Conservation (phyloP, 1,140 invertebrate genomes). For the Arctopsyche grandis region DNA sequence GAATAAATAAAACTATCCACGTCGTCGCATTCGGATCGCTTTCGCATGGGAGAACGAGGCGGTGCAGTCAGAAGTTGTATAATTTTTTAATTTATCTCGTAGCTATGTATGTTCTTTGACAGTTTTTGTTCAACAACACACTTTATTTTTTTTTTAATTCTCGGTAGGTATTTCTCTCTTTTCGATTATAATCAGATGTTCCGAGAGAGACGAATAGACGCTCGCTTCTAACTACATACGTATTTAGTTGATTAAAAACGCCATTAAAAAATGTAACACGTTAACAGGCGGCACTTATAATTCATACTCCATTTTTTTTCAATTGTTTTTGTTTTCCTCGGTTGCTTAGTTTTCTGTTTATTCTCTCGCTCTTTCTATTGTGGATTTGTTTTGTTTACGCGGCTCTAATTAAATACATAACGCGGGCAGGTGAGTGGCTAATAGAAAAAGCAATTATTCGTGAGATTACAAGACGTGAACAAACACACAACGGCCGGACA, state of each 20-base stretch:
- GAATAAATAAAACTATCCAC: neutral
- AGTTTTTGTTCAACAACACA: conserved; percentile 44
- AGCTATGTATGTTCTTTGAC: conserved; percentile 47
- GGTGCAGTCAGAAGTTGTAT: conserved; percentile 50
- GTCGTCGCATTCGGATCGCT: neutral
- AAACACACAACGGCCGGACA: conserved; percentile 33
- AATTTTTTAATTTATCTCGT: conserved; percentile 54
- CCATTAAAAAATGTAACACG: conserved; percentile 47
- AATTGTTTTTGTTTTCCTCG: neutral
- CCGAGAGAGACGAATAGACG: neutral
- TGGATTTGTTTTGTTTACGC: neutral
- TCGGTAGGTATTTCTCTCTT: conserved; percentile 15
- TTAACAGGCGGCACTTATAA: conserved; percentile 42
- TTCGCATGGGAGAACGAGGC: conserved; percentile 39
- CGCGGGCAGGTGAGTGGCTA: conserved; percentile 40
- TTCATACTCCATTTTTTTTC: conserved; percentile 30
- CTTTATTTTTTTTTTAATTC: neutral
- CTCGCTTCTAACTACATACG: neutral
- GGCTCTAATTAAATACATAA: conserved; percentile 30
- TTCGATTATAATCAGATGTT: neutral
- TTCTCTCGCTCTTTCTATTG: neutral
- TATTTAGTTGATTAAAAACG: neutral
- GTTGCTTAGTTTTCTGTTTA: conserved; percentile 33
- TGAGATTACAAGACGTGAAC: conserved; percentile 49
- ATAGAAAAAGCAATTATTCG: conserved; percentile 54